Evolutionary conservation across 2,888 invertebrate genomes (phyloP).

Genomic region (Drosophila atripex): DNA sequence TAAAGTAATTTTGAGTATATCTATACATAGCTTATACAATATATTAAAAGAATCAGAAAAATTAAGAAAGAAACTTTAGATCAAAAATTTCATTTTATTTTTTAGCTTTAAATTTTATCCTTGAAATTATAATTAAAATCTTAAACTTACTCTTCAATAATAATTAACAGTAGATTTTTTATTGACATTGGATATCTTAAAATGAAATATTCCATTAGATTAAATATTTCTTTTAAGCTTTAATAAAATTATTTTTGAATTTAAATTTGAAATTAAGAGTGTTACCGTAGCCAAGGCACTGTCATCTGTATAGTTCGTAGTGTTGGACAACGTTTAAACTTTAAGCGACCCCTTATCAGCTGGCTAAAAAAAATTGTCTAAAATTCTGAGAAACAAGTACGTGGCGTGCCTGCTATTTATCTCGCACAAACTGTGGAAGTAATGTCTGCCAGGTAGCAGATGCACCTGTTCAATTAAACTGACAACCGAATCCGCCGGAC

Average conservation of each 20-base stretch:
- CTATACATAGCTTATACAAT: too few species aligned
- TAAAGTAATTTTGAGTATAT: neutral
- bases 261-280: neutral
- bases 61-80: neutral
- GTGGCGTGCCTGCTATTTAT: slow-evolving; percentile 59
- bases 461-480: slow-evolving; percentile 12
- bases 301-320: too few species aligned
- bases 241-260: neutral
- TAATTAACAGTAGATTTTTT: neutral
- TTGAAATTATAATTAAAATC: neutral
- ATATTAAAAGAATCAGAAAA: neutral
- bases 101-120: neutral
- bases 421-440: slow-evolving; percentile 47
- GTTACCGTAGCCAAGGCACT: neutral
- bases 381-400: slow-evolving; percentile 44
- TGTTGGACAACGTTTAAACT: slow-evolving; percentile 1
- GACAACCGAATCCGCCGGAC: neutral
- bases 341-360: slow-evolving; percentile 45
- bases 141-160: neutral
- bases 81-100: neutral
- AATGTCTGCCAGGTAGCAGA: slow-evolving; percentile 59
- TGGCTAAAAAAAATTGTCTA: slow-evolving; percentile 45
- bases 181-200: rapidly evolving
- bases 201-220: neutral
- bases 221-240: neutral